Evolutionary conservation across 1,140 invertebrate genomes (phyloP).

Genomic region (Drosophila equinoxialis): DNA sequence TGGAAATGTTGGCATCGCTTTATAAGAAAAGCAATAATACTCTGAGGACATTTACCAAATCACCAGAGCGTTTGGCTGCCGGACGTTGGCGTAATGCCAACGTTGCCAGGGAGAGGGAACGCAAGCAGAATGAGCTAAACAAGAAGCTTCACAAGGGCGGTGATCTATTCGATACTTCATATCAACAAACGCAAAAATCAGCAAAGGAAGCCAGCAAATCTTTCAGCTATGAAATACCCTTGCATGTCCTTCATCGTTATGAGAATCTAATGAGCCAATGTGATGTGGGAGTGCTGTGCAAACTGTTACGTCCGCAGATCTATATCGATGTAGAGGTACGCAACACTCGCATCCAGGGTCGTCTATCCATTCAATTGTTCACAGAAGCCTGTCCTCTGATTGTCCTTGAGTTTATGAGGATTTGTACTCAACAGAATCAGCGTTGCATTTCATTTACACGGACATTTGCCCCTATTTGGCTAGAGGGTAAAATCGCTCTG

Average conservation of each 20-base stretch:
- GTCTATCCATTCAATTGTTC: constrained; percentile 66
- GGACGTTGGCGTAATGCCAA: constrained; percentile 58
- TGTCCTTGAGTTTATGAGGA: constrained; percentile 67
- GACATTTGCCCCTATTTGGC: constrained; percentile 62
- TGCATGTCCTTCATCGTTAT: constrained; percentile 69
- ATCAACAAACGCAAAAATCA: constrained; percentile 37
- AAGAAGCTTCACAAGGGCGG: constrained; percentile 54
- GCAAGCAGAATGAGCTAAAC: constrained; percentile 54
- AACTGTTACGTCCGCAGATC: constrained; percentile 67
- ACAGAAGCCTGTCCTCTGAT: constrained; percentile 73
- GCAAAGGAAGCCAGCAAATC: neutral
- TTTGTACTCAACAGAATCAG: constrained; percentile 41
- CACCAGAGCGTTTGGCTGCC: constrained; percentile 56
- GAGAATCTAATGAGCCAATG: constrained; percentile 61
- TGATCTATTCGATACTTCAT: constrained; percentile 50
- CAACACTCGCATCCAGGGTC: constrained; percentile 47
- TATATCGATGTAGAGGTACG: constrained; percentile 57
- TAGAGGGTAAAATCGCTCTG: constrained; percentile 57
- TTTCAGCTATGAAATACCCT: constrained; percentile 64
- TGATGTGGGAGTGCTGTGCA: constrained; percentile 58
- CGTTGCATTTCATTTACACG: constrained; percentile 47
- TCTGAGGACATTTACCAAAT: constrained; percentile 63
- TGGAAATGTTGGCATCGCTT: constrained; percentile 69
- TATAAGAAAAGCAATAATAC: constrained; percentile 73
- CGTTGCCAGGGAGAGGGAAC: constrained; percentile 58